A percentile compares a stretch with the other conserved stretches of the same genome.
These are phyloP conservation scores for Trichomycterus rosablanca DNA, from an alignment of 2,113 vertebrate genomes.

Conservation along the genomic window DNA sequence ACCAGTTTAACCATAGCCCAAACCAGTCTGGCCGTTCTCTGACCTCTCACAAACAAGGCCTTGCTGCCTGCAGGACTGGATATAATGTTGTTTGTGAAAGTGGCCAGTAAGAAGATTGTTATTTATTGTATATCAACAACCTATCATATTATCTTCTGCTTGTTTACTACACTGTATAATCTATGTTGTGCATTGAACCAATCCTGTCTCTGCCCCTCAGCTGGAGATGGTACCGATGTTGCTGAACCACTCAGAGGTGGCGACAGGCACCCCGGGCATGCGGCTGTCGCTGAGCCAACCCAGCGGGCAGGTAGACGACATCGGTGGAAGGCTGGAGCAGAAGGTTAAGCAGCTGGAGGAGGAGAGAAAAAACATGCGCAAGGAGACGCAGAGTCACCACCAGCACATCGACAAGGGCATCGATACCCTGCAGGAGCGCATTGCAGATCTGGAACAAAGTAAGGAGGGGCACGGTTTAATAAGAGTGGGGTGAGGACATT, in stretches of 20 bases:
- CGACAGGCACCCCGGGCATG: slow-evolving; percentile 30
- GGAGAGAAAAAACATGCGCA: slow-evolving; percentile 75
- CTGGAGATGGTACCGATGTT: slow-evolving; percentile 72
- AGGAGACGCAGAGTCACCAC: slow-evolving; percentile 74
- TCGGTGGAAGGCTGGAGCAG: slow-evolving; percentile 88
- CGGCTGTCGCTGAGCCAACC: slow-evolving; percentile 61
- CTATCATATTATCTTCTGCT: too few relatives aligned
- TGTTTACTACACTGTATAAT: too few relatives aligned
- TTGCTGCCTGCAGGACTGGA: too few relatives aligned
- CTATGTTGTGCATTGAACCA: too few relatives aligned
- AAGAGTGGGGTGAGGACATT: not conserved
- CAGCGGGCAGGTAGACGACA: slow-evolving; percentile 79
- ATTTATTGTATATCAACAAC: too few relatives aligned
- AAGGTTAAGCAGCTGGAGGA: slow-evolving; percentile 89
- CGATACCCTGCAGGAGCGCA: slow-evolving; percentile 76
- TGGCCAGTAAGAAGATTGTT: too few relatives aligned
- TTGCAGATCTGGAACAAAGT: slow-evolving; percentile 87
- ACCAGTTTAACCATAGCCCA: too few relatives aligned
- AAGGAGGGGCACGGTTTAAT: slow-evolving; percentile 46
- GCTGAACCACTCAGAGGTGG: slow-evolving; percentile 67
- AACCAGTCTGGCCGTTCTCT: too few relatives aligned
- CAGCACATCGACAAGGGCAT: slow-evolving; percentile 85
- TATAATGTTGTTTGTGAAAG: too few relatives aligned
- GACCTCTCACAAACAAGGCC: too few relatives aligned
- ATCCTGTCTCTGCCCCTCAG: too few relatives aligned